phyloP scores from a whole-genome alignment of 2,113 vertebrate species.

The Oncorhynchus masou region DNA sequence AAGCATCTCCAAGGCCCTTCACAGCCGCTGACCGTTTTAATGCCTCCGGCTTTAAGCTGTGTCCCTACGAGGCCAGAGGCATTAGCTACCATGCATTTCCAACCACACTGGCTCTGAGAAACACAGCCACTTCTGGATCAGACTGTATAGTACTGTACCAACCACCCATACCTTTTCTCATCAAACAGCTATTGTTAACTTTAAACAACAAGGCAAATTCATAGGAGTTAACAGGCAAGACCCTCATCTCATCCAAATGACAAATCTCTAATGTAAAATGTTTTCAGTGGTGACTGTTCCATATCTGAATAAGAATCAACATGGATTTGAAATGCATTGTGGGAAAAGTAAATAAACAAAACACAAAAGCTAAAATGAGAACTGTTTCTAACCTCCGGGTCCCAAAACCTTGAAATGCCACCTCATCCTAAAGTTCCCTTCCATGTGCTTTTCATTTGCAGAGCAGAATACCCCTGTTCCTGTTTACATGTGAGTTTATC shows the following conservation, averaged over 20 bases:
- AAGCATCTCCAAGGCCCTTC: conserved; percentile 44
- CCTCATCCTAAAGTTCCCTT: conserved; percentile 51
- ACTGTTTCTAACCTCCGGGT: conserved; percentile 45
- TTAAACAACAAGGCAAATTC: background rate
- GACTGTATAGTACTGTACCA: conserved; percentile 9
- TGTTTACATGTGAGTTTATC: background rate
- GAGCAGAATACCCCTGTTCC: conserved; percentile 39
- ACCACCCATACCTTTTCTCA: conserved; percentile 11
- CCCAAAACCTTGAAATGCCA: conserved; percentile 51
- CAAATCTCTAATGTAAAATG: background rate
- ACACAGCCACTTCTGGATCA: conserved; percentile 11
- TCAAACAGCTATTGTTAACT: conserved; percentile 2
- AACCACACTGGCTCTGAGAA: background rate
- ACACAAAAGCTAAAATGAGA: conserved; percentile 1
- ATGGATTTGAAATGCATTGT: conserved; percentile 19
- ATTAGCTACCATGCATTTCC: conserved; percentile 10
- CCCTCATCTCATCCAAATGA: background rate
- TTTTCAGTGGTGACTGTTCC: background rate
- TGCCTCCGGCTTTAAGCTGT: conserved; percentile 43
- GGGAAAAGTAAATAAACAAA: conserved; percentile 24
- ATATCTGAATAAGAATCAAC: background rate
- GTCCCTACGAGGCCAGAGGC: conserved; percentile 27
- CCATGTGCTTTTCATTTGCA: conserved; percentile 70
- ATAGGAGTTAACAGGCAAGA: background rate
- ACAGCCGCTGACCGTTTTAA: conserved; percentile 56